Conservation (phyloP, 2,888 invertebrate genomes). For the Notodonta dromedarius region DNA sequence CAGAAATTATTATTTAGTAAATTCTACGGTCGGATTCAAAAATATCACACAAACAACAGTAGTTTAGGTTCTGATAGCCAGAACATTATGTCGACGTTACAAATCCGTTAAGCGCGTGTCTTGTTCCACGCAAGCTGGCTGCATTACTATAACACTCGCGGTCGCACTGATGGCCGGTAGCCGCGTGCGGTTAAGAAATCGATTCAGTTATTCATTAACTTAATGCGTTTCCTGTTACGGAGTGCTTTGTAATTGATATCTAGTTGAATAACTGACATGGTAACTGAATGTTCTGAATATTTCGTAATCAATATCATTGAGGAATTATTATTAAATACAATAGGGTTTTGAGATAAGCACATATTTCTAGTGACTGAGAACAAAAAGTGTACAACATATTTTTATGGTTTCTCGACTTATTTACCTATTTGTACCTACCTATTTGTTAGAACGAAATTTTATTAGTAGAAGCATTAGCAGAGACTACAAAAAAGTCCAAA, state of each 20-base stretch:
- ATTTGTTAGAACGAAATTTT: no score
- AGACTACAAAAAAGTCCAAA: neutral
- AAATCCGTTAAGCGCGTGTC: constrained; percentile 19
- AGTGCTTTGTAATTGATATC: constrained; percentile 52
- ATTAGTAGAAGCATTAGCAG: no score
- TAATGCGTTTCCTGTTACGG: constrained; percentile 66
- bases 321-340: neutral
- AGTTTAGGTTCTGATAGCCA: neutral
- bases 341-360: neutral
- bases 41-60: neutral
- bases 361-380: no score
- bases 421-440: no score
- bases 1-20: no score
- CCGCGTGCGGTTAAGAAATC: constrained; percentile 70
- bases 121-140: constrained; percentile 44
- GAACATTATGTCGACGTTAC: neutral
- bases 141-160: constrained; percentile 62
- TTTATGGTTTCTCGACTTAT: no score
- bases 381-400: no score
- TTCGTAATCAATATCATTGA: neutral
- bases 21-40: neutral
- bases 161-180: constrained; percentile 60
- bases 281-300: constrained; percentile 1
- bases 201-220: constrained; percentile 62
- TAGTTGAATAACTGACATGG: constrained; percentile 47